Conservation (phyloP, 2,888 invertebrate genomes). For the Drosophila borealis region DNA sequence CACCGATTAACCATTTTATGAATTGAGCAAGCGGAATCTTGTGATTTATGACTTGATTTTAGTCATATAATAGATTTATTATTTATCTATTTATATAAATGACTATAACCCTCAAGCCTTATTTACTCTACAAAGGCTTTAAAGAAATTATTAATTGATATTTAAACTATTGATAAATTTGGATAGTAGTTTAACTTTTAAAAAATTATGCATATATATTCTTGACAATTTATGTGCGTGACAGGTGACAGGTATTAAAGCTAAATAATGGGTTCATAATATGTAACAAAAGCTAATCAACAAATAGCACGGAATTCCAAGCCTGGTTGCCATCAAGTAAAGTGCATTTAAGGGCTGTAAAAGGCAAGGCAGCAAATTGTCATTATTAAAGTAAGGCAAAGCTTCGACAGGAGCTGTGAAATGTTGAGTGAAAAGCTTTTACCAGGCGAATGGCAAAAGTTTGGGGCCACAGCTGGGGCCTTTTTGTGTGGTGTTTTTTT, state of each 20-base stretch:
- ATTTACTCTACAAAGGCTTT: too few species aligned
- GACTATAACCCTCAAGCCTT: too few species aligned
- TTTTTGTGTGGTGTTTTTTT: not conserved
- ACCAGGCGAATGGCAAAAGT: slow-evolving; percentile 5
- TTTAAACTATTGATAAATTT: too few species aligned
- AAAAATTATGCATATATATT: too few species aligned
- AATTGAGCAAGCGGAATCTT: not conserved
- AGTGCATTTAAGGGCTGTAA: not conserved
- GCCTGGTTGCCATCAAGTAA: not conserved
- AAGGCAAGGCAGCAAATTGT: not conserved
- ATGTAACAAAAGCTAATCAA: not conserved
- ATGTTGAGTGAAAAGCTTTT: slow-evolving; percentile 1
- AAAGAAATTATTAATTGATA: not conserved
- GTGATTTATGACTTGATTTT: slow-evolving; percentile 3
- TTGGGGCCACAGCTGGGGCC: slow-evolving; percentile 16
- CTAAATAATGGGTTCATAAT: not conserved
- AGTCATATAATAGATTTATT: not conserved
- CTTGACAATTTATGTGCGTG: too few species aligned
- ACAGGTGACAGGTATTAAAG: too few species aligned
- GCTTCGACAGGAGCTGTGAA: slow-evolving; percentile 3
- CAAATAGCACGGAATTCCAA: not conserved
- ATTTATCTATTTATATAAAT: not conserved
- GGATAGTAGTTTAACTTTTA: too few species aligned
- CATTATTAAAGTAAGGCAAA: slow-evolving; percentile 1
- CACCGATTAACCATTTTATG: not conserved